Evolutionary conservation across 2,888 invertebrate genomes (phyloP), one percentile per base, ranked within the genome.

Genomic region (Tenthredo mesomela): DNA sequence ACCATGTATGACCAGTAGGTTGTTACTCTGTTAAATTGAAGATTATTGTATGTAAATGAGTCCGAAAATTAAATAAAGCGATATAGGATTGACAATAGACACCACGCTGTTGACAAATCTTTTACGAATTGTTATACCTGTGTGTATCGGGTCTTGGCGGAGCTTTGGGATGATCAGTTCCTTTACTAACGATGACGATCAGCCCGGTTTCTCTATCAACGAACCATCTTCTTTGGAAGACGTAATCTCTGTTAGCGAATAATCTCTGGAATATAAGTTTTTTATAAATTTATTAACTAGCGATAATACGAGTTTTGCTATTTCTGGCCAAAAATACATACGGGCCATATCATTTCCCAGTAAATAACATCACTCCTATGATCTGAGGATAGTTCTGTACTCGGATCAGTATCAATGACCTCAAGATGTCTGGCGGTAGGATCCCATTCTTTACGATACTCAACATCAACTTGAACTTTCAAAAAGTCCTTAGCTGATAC

Each of bases 321-420:
- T 21, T 25, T 25, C 25, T 25, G 50, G 2, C 0, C n/a, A 15
- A 25, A 71, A 58, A 61, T 84, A 94, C 95, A 94, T 92, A 97
- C 97, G 87, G 98, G 98, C 97, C 98, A 98, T 85, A 96, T 94
- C 94, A 97, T 97, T 94, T 98, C 97, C 98, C 98, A 98, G 89
- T 98, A 98, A 85, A 98, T 94, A 61, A 98, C 94, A 86, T 97
- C 96, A 89, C 96, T 96, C 87, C 96, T 93, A 29, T 88, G 86
- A 83, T 87, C 77, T 7, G 50, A n/a, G 2, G 88, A 95, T 0
- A 93, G 92, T 0, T 94, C 90, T 0, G 94, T 94, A 82, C 93
- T 90, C 0, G 95, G 95, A 91, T 96, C 95, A 6, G 94, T 93
- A 88, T 97, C 97, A 10, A 97, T 95, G 6, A 97, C 94, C 82